Evolutionary conservation across 2,888 invertebrate genomes (phyloP), one percentile per base, ranked within the genome.

Genomic region (Drosophila formosana): DNA sequence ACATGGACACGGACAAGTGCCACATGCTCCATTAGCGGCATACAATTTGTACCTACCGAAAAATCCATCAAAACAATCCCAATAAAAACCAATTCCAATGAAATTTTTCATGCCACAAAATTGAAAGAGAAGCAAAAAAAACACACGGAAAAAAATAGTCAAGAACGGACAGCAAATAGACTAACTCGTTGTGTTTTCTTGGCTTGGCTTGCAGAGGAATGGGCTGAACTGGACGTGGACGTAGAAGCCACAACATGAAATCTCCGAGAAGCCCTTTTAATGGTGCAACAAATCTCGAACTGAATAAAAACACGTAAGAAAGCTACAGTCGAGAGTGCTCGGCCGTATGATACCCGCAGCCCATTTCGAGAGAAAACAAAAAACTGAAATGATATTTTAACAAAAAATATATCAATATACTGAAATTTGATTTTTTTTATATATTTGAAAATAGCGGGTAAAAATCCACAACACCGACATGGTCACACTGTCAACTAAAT

Each of bases 11-110:
- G 64, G 25, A 58, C 70, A 77, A 80, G 80, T 77, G 70, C 72
- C 73, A 49, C 68, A 81, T 79, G 79, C 74, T 73, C 83, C 83
- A 83, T 83, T 83, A 83, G 83, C 73, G 50, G 75, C 79, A 72
- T 58, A 81, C 83, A 86, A 83, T 79, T 83, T 83, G 83, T 83
- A 81, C 86, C 83, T 74, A 72, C 81, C 80, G 71, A 78, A 86
- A 86, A 81, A 83, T 86, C 78, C 78, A 83, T 83, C 86, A 82
- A 76, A 79, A 77, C 62, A 53, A 61, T 68, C 65, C 72, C 81
- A 82, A 83, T 86, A 83, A 83, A 83, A 83, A 79, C 65, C 83
- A 83, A 83, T 83, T 83, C 87, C 79, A 79, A 86, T 86, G 87
- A 83, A 83, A 83, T 83, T 86, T 80, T 86, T 79, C 86, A 86